Evolutionary conservation across 2,888 invertebrate genomes (phyloP).

Genomic region (Brenthis hecate): DNA sequence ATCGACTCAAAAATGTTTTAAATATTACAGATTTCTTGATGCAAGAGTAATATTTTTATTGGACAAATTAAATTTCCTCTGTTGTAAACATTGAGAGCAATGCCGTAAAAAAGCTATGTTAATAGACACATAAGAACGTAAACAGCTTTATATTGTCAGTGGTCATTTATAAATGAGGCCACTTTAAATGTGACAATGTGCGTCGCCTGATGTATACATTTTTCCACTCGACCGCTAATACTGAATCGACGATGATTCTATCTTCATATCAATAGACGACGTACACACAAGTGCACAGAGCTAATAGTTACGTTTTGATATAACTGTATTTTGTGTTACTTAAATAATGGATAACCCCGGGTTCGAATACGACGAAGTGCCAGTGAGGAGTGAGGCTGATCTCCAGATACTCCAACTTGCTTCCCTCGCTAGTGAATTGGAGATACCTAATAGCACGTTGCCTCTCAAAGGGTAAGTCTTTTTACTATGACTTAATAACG

Average conservation of each 20-base stretch:
- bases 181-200: conserved; percentile 1
- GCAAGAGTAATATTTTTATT: too few species aligned
- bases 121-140: too few species aligned
- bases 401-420: conserved; percentile 17
- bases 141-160: too few species aligned
- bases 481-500: too few species aligned
- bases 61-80: too few species aligned
- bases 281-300: conserved; percentile 11
- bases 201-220: conserved; percentile 7
- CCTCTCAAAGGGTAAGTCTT: conserved; percentile 1
- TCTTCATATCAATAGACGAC: conserved; percentile 19
- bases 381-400: conserved; percentile 38
- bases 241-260: conserved; percentile 24
- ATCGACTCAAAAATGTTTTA: too few species aligned
- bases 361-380: conserved; percentile 55
- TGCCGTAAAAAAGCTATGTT: too few species aligned
- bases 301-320: not conserved
- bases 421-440: not conserved
- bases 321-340: not conserved
- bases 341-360: conserved; percentile 64
- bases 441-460: not conserved
- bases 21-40: too few species aligned
- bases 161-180: too few species aligned
- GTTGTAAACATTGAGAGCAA: too few species aligned
- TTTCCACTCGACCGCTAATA: conserved; percentile 25